Conservation (phyloP, 1,140 invertebrate species). For the Microvelia longipes region DNA sequence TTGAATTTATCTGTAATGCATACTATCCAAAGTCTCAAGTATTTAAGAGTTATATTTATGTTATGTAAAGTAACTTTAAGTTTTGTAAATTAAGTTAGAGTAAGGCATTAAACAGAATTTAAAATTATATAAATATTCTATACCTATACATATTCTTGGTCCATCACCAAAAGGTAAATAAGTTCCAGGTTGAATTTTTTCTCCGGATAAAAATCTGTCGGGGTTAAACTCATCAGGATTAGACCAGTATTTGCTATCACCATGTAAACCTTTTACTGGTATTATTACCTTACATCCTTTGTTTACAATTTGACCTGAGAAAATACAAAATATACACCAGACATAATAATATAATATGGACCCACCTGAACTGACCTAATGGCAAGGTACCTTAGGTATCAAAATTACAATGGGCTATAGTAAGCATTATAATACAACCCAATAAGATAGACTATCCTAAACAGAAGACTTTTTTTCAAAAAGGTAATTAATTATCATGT, state of each 20-base stretch:
- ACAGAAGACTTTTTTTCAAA: no score
- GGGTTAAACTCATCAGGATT: conserved; percentile 30
- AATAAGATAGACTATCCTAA: no score
- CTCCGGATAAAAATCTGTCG: conserved; percentile 26
- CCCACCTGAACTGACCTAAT: no score
- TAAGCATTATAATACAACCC: no score
- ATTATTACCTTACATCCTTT: conserved; percentile 27
- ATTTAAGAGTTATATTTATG: not conserved
- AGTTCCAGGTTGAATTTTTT: conserved; percentile 15
- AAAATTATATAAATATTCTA: conserved; percentile 17
- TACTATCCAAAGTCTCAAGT: not conserved
- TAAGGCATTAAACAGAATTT: not conserved
- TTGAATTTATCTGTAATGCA: not conserved
- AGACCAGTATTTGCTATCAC: conserved; percentile 26
- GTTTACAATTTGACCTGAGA: no score
- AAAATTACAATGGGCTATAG: no score
- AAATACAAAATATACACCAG: no score
- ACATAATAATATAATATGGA: no score
- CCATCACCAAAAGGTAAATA: conserved; percentile 45
- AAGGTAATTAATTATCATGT: no score
- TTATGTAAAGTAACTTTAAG: not conserved
- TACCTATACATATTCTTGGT: conserved; percentile 39
- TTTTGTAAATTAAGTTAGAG: not conserved
- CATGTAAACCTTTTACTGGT: conserved; percentile 30
- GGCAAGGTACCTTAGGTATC: no score